Percentiles rank a stretch among this genome's conserved stretches.
These are phyloP conservation scores for Gymnocheta viridis DNA, from an alignment of 2,888 invertebrate species.

Conservation along the genomic window DNA sequence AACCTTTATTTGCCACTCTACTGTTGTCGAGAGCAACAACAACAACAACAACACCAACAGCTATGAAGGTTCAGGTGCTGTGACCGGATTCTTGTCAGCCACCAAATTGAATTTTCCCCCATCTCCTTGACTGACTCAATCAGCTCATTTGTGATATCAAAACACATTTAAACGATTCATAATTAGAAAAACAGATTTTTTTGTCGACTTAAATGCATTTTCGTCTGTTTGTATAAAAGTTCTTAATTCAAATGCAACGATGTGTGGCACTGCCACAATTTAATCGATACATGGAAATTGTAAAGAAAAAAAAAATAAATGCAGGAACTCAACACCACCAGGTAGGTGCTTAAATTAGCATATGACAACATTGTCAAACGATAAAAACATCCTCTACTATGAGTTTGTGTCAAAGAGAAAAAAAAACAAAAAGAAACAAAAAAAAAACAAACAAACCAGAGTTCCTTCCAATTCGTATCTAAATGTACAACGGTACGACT, in stretches of 20 bases:
- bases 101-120: constrained; percentile 28
- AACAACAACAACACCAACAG: not conserved
- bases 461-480: not conserved
- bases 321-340: constrained; percentile 56
- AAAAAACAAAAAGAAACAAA: not conserved
- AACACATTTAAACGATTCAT: constrained; percentile 69
- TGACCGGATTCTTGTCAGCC: constrained; percentile 45
- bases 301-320: not conserved
- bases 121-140: constrained; percentile 1
- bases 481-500: not conserved
- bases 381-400: constrained; percentile 58
- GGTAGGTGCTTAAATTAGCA: constrained; percentile 70
- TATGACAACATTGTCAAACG: constrained; percentile 70
- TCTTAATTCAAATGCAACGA: constrained; percentile 46
- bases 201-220: not conserved
- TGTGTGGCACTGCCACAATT: constrained; percentile 64
- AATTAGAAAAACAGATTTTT: constrained; percentile 67
- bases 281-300: constrained; percentile 58
- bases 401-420: not conserved
- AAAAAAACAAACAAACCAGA: not conserved
- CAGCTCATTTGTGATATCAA: constrained; percentile 64
- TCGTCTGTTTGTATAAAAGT: constrained; percentile 10
- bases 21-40: constrained; percentile 30
- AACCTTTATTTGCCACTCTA: constrained; percentile 26
- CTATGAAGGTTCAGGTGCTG: not conserved